Conservation (phyloP, 2,113 vertebrate genomes). For the Suncus etruscus region DNA sequence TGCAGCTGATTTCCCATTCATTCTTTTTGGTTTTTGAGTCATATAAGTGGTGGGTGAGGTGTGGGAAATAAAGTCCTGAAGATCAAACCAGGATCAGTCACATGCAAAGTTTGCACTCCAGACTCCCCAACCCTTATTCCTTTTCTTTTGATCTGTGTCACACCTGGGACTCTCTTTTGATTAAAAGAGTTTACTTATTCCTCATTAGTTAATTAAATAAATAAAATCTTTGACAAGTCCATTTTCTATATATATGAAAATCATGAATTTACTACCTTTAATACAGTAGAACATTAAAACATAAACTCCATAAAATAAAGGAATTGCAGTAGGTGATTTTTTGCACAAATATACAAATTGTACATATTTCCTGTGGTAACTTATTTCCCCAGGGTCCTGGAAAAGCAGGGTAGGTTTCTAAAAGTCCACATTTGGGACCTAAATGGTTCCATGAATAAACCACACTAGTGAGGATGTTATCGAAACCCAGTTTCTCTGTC, state of each 20-base stretch:
- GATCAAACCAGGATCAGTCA: too few relatives aligned
- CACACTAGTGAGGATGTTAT: neutral
- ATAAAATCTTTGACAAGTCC: neutral
- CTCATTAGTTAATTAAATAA: neutral
- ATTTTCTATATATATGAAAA: constrained; percentile 24
- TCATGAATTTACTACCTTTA: neutral
- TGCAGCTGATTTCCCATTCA: neutral
- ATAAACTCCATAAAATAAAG: constrained; percentile 9
- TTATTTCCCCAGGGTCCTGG: neutral
- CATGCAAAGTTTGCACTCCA: too few relatives aligned
- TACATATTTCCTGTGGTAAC: neutral
- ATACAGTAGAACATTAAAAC: neutral
- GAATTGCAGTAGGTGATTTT: neutral
- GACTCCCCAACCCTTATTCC: too few relatives aligned
- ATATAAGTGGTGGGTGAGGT: too few relatives aligned
- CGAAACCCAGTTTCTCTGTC: neutral
- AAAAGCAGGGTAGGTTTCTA: neutral
- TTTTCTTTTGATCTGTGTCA: too few relatives aligned
- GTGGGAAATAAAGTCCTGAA: too few relatives aligned
- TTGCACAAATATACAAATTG: neutral
- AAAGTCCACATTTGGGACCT: constrained; percentile 2
- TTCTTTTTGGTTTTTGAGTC: neutral
- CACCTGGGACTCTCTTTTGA: neutral
- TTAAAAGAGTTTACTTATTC: neutral
- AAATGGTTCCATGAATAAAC: neutral